Evolutionary conservation across 2,797 vertebrate species (phyloP).

Genomic region (Peromyscus eremicus): DNA sequence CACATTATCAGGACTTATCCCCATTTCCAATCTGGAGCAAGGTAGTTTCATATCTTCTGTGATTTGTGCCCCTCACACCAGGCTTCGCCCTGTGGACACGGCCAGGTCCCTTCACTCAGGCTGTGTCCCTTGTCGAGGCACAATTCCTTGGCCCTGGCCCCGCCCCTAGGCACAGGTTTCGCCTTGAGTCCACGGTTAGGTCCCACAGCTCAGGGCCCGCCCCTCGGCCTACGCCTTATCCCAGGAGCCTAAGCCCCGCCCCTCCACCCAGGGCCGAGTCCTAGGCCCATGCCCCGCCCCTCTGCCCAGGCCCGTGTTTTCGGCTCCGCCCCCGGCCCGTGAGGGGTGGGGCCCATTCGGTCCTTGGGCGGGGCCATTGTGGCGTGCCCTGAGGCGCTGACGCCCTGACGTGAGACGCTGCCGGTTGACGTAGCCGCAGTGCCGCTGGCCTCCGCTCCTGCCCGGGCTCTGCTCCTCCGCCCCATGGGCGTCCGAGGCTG

Average conservation of each 20-base stretch:
- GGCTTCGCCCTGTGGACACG: too few relatives aligned
- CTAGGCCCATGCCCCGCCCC: fast-evolving
- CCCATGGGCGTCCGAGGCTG: constrained; percentile 17
- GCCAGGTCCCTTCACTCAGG: not conserved
- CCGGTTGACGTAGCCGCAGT: constrained; percentile 71
- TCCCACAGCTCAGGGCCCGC: not conserved
- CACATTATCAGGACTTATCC: not conserved
- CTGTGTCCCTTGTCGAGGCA: not conserved
- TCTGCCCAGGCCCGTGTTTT: too few relatives aligned
- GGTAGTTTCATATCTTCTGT: not conserved
- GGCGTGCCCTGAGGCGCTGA: constrained; percentile 22
- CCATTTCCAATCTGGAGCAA: not conserved
- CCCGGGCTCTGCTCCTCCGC: not conserved
- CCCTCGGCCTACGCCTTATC: not conserved
- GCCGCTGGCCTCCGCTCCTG: not conserved
- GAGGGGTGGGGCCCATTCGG: not conserved
- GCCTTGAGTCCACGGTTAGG: not conserved
- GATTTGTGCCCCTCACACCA: not conserved
- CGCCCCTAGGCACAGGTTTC: not conserved
- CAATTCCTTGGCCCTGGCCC: not conserved
- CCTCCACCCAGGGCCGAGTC: not conserved
- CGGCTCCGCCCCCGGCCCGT: fast-evolving
- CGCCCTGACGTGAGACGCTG: constrained; percentile 61
- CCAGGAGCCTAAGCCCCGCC: too few relatives aligned
- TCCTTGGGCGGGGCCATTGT: constrained; percentile 6